Percentiles rank a stretch among this genome's conserved stretches.
Evolutionary conservation across 2,888 invertebrate genomes (phyloP).

Genomic region (Neoscelio sp.): DNA sequence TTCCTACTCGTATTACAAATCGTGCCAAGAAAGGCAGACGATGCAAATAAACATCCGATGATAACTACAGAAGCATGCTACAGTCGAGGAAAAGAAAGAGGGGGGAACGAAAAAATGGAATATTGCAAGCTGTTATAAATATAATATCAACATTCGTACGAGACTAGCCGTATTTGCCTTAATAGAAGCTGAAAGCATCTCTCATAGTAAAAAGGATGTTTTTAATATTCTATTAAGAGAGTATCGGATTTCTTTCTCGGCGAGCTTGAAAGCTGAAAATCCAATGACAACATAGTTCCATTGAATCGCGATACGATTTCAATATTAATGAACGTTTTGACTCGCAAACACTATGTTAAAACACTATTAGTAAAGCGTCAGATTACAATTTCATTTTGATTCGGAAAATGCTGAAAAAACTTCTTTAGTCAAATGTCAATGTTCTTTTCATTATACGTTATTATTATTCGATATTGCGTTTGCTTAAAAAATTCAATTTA

Average conservation of each 20-base stretch:
- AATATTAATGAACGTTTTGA: conserved; percentile 65
- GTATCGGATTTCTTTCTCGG: conserved; percentile 51
- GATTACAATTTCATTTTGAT: conserved; percentile 22
- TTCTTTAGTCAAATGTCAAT: not conserved
- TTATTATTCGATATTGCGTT: not conserved
- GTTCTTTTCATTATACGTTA: not conserved
- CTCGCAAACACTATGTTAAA: conserved; percentile 48
- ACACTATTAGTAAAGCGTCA: conserved; percentile 21
- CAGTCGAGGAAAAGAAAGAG: not conserved
- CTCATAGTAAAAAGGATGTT: conserved; percentile 53
- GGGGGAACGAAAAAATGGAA: conserved; percentile 25
- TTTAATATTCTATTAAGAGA: conserved; percentile 61
- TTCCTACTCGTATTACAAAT: conserved; percentile 15
- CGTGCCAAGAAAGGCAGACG: not conserved
- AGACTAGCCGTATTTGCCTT: conserved; percentile 52
- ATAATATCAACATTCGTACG: conserved; percentile 47
- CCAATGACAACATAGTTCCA: conserved; percentile 51
- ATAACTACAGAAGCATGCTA: conserved; percentile 1
- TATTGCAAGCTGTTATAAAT: conserved; percentile 41
- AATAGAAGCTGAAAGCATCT: conserved; percentile 60
- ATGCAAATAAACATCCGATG: conserved; percentile 28
- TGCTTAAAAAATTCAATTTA: not conserved
- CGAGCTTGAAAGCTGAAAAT: conserved; percentile 44
- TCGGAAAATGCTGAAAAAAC: not conserved
- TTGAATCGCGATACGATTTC: conserved; percentile 56